Evolutionary conservation across 2,797 vertebrate species (phyloP).

Genomic region (Todus mexicanus): DNA sequence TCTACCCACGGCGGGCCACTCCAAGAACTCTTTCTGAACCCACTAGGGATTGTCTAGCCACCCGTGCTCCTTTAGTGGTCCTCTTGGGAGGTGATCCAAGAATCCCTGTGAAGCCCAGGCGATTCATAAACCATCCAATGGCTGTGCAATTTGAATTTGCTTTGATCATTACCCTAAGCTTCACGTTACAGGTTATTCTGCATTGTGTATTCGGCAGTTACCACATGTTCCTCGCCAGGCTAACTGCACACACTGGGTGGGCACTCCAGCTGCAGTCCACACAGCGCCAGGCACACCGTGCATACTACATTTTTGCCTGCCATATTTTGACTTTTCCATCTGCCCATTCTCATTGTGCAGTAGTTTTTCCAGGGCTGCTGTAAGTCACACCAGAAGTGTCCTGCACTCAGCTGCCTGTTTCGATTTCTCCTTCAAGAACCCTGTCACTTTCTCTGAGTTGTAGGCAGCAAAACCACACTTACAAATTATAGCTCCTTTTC

Average conservation of each 20-base stretch:
- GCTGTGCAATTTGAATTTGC: background rate
- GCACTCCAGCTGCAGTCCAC: background rate
- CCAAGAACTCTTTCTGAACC: background rate
- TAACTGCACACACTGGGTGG: no score
- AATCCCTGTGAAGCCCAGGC: background rate
- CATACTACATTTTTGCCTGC: background rate
- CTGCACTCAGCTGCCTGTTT: background rate
- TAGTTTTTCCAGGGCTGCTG: background rate
- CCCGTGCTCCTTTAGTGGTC: background rate
- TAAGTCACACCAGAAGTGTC: background rate
- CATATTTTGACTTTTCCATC: background rate
- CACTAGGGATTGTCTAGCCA: background rate
- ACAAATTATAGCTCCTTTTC: background rate
- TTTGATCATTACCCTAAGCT: background rate
- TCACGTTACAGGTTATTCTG: background rate
- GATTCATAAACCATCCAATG: background rate
- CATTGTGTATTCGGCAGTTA: background rate
- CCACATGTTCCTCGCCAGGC: background rate
- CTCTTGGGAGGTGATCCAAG: no score
- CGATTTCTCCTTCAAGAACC: background rate
- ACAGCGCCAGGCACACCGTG: fast-evolving
- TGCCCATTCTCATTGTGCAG: background rate
- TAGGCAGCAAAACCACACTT: background rate
- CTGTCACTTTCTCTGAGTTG: background rate
- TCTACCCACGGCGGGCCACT: background rate